Evolutionary conservation across 2,113 vertebrate genomes (phyloP).

Genomic region (Theropithecus gelada): DNA sequence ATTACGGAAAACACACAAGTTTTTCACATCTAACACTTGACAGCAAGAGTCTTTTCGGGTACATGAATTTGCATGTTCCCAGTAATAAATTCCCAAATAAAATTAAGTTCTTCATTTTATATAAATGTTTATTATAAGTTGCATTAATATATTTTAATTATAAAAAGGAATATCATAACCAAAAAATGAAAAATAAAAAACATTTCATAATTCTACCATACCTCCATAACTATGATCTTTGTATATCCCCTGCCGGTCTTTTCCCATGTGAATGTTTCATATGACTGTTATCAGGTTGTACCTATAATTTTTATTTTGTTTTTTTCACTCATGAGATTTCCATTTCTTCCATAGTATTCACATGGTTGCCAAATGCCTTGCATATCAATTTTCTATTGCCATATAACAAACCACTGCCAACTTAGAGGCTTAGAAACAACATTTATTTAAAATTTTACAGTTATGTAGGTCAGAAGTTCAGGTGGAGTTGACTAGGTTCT

Average conservation of each 20-base stretch:
- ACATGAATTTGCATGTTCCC: background rate
- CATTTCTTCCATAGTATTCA: background rate
- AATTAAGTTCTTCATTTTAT: slow-evolving; percentile 30
- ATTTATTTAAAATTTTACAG: background rate
- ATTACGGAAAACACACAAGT: background rate
- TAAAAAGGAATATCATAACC: background rate
- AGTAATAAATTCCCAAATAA: slow-evolving; percentile 49
- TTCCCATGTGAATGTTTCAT: background rate
- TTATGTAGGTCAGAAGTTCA: background rate
- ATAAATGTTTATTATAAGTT: slow-evolving; percentile 4
- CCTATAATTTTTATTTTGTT: background rate
- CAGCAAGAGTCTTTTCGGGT: background rate
- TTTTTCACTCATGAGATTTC: slow-evolving; percentile 40
- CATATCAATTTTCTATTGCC: background rate
- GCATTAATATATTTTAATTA: slow-evolving; percentile 36
- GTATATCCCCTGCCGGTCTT: background rate
- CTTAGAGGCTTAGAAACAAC: background rate
- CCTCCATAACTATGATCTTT: background rate
- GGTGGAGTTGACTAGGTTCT: background rate
- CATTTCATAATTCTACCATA: background rate
- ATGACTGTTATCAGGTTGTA: background rate
- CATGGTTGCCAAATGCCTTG: background rate
- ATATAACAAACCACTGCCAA: slow-evolving; percentile 1
- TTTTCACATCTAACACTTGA: background rate
- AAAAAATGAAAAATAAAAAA: background rate